Percentiles rank a stretch among this genome's conserved stretches.
phyloP scores from a whole-genome alignment of 2,113 vertebrate genomes.

The Scalopus aquaticus region DNA sequence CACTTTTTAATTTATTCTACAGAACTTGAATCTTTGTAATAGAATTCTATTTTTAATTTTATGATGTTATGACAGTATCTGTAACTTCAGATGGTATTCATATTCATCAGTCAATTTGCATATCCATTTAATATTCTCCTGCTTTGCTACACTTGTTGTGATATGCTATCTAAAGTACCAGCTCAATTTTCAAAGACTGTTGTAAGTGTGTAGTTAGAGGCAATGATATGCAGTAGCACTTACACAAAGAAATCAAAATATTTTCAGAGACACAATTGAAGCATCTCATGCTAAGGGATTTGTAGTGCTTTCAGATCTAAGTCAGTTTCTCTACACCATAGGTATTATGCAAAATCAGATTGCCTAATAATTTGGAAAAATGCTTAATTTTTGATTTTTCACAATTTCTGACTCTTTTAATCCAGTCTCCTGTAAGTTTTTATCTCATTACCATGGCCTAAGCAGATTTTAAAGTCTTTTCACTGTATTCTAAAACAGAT shows the following conservation, averaged over 20 bases:
- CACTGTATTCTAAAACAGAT: neutral
- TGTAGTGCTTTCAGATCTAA: constrained; percentile 33
- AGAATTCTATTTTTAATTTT: constrained; percentile 53
- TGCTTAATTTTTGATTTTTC: constrained; percentile 37
- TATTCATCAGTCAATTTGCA: constrained; percentile 70
- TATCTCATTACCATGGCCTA: constrained; percentile 3
- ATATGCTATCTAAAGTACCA: constrained; percentile 69
- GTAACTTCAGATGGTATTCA: constrained; percentile 62
- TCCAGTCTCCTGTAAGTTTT: neutral
- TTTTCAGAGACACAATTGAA: constrained; percentile 73
- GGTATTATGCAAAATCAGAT: constrained; percentile 38
- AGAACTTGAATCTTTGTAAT: constrained; percentile 44
- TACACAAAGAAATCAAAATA: constrained; percentile 77
- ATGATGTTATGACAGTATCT: constrained; percentile 61
- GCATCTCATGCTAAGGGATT: constrained; percentile 49
- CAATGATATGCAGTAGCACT: constrained; percentile 56
- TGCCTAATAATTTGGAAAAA: constrained; percentile 56
- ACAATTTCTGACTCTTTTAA: neutral
- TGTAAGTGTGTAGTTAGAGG: constrained; percentile 58
- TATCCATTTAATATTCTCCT: constrained; percentile 67
- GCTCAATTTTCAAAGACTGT: constrained; percentile 62
- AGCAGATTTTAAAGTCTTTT: constrained; percentile 8
- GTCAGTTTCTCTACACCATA: neutral
- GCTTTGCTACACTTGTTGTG: constrained; percentile 58
- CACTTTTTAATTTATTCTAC: constrained; percentile 41